Evolutionary conservation across 2,113 vertebrate genomes (phyloP), one percentile per base, ranked within the genome.

Genomic region (Chamaetylas fuelleborni): DNA sequence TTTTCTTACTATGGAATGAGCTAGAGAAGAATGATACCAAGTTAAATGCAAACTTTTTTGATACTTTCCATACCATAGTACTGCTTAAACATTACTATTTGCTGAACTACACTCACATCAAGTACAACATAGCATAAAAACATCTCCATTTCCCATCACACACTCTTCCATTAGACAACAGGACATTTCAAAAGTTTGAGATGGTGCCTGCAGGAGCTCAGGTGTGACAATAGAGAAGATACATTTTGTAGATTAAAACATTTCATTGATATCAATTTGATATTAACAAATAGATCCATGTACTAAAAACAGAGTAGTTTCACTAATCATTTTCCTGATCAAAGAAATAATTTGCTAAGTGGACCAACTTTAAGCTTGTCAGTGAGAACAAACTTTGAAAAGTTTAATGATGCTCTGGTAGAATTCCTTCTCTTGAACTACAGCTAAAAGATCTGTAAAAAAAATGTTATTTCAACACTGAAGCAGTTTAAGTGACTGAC

Each of bases 401-500:
- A 86, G 40, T 92, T 96, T 96, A 97, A 97, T 94, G 96, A 95
- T 81, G 81, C 36, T 84, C 31, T 94, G 61, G 91, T 96, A 96
- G 85, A 95, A 72, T 71, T 96, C 43, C 62, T 81, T 91, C 96
- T 97, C 96, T 94, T 95, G 93, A 98, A 96, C 92, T 97, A 91
- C 65, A 90, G 86, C 97, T 97, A 95, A 96, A 97, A 97, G 96
- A 98, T 81, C 97, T 96, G 86, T 83, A 95, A 97, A 96, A 96
- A 96, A 51, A 97, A 94, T 74, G 92, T 97, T 97, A 90, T 97
- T 97, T 98, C 97, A 97, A 92, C 90, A 97, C 64, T 86, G 88
- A 97, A 97, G 95, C 86, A 96, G 96, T 97, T 98, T 97, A 97
- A 98, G 97, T 96, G 97, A 97, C 96, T 95, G 96, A 97, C 94